Conservation (phyloP, 2,113 vertebrate species). For the Coregonus clupeaformis region DNA sequence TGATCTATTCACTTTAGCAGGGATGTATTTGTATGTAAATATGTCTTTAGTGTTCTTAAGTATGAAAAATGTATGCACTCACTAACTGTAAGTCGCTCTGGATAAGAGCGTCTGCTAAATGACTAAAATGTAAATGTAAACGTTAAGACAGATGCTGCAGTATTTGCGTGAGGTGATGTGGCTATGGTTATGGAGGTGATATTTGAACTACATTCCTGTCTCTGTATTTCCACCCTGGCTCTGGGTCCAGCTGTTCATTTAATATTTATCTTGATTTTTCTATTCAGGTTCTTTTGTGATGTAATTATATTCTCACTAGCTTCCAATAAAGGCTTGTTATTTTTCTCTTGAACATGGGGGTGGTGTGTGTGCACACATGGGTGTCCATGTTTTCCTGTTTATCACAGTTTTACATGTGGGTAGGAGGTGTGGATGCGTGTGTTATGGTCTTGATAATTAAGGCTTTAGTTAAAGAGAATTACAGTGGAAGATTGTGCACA, state of each 20-base stretch:
- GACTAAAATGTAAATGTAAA: no score
- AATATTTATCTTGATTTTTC: not conserved
- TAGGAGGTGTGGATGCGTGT: no score
- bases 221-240: not conserved
- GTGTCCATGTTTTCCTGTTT: no score
- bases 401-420: no score
- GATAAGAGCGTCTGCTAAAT: no score
- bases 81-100: no score
- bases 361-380: not conserved
- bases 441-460: no score
- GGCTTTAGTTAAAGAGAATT: not conserved
- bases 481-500: not conserved
- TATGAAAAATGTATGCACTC: no score
- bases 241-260: not conserved
- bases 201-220: not conserved
- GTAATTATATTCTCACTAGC: not conserved
- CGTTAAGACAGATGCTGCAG: no score
- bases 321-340: not conserved
- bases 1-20: not conserved
- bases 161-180: not conserved
- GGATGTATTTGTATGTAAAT: not conserved
- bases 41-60: not conserved
- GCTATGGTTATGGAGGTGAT: not conserved
- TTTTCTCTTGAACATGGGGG: not conserved
- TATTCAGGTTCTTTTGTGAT: not conserved